Percentiles rank a stretch among this genome's conserved stretches.
phyloP scores from a whole-genome alignment of 2,113 vertebrate genomes.

The Oncorhynchus kisutch region DNA sequence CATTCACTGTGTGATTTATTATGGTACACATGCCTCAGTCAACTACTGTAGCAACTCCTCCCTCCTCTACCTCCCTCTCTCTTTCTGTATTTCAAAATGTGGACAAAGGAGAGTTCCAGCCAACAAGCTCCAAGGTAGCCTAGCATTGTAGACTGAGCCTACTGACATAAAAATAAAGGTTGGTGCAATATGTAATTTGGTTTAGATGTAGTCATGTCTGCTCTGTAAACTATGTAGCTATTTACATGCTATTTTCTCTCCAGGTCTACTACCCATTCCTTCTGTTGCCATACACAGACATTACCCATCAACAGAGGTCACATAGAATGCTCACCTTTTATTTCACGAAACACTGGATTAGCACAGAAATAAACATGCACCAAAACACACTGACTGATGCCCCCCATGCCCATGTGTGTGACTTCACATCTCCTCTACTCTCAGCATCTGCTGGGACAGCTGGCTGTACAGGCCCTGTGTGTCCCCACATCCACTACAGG shows the following conservation, averaged over 20 bases:
- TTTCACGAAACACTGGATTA: no score
- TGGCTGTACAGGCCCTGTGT: constrained; percentile 35
- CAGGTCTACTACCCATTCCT: no score
- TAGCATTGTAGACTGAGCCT: neutral
- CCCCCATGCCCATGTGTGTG: neutral
- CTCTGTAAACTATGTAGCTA: no score
- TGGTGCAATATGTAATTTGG: neutral
- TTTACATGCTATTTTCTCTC: no score
- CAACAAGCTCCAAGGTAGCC: neutral
- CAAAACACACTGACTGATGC: neutral
- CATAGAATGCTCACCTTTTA: no score
- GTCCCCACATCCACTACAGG: constrained; percentile 33
- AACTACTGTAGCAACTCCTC: constrained; percentile 16
- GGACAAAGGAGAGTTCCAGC: neutral
- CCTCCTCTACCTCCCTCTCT: neutral
- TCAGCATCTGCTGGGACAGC: constrained; percentile 46
- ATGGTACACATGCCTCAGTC: constrained; percentile 12
- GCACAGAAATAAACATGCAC: neutral
- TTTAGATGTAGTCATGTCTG: no score
- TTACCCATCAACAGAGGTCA: no score
- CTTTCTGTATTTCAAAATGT: neutral
- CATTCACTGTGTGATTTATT: neutral
- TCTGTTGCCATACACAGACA: no score
- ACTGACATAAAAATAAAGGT: neutral
- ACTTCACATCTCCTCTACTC: neutral